Evolutionary conservation across 2,888 invertebrate species (phyloP).

Genomic region (Cephus nigrinus): DNA sequence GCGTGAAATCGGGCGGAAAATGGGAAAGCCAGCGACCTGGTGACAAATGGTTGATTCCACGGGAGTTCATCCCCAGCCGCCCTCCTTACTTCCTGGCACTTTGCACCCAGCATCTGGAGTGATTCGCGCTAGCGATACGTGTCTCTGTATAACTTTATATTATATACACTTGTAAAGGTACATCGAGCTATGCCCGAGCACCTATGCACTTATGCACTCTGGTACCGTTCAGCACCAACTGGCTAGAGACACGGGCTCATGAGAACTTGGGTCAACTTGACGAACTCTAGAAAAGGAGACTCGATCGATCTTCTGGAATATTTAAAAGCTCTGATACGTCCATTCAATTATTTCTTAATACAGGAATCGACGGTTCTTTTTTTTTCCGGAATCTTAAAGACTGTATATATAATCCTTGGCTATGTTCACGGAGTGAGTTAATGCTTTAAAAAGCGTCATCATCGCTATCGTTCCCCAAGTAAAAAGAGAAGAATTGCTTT

Average conservation of each 20-base stretch:
- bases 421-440: not conserved
- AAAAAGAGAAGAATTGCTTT: not conserved
- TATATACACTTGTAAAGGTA: not conserved
- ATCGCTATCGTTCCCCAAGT: not conserved
- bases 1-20: constrained; percentile 65
- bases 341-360: not conserved
- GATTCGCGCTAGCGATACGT: not conserved
- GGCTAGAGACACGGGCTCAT: not conserved
- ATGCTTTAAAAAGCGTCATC: not conserved
- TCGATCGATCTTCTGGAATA: not conserved
- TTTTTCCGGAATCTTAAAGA: not conserved
- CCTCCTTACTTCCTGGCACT: not conserved
- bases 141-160: not conserved
- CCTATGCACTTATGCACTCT: not conserved
- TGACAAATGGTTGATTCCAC: constrained; percentile 63
- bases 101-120: not conserved
- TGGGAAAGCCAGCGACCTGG: constrained; percentile 64
- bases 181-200: not conserved
- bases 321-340: not conserved
- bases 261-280: not conserved
- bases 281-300: not conserved
- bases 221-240: not conserved
- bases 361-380: not conserved
- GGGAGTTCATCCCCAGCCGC: constrained; percentile 20
- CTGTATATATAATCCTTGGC: not conserved